Conservation (phyloP, 1,140 invertebrate species). For the Dendrolimus kikuchii region DNA sequence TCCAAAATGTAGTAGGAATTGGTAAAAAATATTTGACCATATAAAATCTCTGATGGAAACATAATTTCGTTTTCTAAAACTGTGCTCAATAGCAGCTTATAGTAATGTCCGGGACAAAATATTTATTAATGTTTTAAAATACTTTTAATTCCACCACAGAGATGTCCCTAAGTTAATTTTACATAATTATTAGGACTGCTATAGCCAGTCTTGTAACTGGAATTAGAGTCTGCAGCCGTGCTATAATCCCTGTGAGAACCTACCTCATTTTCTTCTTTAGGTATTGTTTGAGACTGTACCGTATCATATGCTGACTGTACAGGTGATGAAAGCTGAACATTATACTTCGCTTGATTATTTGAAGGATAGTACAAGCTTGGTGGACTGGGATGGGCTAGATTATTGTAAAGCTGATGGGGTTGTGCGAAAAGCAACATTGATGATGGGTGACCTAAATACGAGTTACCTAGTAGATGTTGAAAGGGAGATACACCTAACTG, state of each 20-base stretch:
- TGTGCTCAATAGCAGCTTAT: too few species aligned
- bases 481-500: slow-evolving; percentile 37
- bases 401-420: slow-evolving; percentile 48
- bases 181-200: slow-evolving; percentile 24
- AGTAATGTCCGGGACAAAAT: too few species aligned
- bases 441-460: slow-evolving; percentile 44
- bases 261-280: slow-evolving; percentile 45
- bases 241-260: slow-evolving; percentile 41
- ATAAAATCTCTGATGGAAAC: too few species aligned
- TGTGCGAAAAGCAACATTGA: slow-evolving; percentile 54
- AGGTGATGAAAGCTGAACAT: slow-evolving; percentile 32
- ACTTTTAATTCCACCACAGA: neutral
- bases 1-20: too few species aligned
- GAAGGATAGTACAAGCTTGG: slow-evolving; percentile 59
- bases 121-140: too few species aligned
- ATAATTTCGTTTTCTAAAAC: too few species aligned
- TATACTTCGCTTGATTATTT: slow-evolving; percentile 55
- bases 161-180: slow-evolving; percentile 16
- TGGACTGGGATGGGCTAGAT: slow-evolving; percentile 42
- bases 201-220: slow-evolving; percentile 43
- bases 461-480: slow-evolving; percentile 33
- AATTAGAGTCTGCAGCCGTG: slow-evolving; percentile 28
- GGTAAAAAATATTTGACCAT: too few species aligned
- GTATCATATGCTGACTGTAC: slow-evolving; percentile 45
- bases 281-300: slow-evolving; percentile 26